phyloP scores from a whole-genome alignment of 2,113 vertebrate genomes.

The Otis tarda region DNA sequence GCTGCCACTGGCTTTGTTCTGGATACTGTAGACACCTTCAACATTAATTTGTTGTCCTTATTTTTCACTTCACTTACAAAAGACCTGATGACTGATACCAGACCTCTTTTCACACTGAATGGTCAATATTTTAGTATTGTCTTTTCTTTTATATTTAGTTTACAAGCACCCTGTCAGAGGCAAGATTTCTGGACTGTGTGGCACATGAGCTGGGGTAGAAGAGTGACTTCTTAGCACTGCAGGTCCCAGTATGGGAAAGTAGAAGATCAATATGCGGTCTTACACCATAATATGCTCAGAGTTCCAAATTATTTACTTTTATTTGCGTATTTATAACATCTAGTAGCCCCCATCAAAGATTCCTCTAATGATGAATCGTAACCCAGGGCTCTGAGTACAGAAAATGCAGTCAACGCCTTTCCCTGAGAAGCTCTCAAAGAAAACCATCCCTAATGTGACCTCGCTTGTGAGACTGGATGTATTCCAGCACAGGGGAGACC shows the following conservation, averaged over 20 bases:
- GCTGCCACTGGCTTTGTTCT: neutral
- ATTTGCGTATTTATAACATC: neutral
- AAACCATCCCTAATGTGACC: neutral
- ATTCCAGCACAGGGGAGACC: slow-evolving; percentile 36
- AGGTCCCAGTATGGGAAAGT: neutral
- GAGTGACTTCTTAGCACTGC: neutral
- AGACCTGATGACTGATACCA: neutral
- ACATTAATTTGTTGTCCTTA: neutral
- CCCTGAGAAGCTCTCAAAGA: neutral
- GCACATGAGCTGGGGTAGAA: neutral
- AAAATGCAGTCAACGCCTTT: neutral
- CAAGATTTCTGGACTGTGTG: neutral
- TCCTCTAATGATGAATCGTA: neutral
- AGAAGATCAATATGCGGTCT: neutral
- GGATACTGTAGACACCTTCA: neutral
- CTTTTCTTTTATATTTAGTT: neutral
- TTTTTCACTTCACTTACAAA: neutral
- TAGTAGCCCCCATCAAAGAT: neutral
- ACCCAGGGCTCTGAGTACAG: neutral
- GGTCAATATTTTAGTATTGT: neutral
- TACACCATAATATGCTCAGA: neutral
- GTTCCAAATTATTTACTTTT: neutral
- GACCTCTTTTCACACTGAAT: neutral
- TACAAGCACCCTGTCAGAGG: neutral
- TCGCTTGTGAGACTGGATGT: neutral